Percentiles rank a stretch among this genome's conserved stretches.
phyloP scores from a whole-genome alignment of 2,888 invertebrate genomes.

The Drosophila mercatorum region DNA sequence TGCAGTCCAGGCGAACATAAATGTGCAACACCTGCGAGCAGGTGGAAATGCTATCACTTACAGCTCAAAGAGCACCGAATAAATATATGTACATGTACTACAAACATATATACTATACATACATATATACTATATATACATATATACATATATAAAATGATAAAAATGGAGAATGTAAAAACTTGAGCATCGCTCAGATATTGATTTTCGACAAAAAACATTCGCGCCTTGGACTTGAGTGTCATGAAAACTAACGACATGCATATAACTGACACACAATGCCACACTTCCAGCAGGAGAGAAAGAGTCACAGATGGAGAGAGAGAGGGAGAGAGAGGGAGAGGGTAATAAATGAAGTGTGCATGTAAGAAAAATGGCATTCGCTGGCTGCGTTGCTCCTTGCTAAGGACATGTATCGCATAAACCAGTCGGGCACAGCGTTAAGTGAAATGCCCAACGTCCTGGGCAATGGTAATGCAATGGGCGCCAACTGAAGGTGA shows the following conservation, averaged over 20 bases:
- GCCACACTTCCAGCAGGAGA: slow-evolving; percentile 27
- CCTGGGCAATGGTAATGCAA: slow-evolving; percentile 31
- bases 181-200: slow-evolving; percentile 53
- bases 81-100: slow-evolving; percentile 10
- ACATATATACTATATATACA: neutral
- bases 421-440: slow-evolving; percentile 26
- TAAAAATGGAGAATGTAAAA: slow-evolving; percentile 27
- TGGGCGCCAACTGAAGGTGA: neutral
- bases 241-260: slow-evolving; percentile 79
- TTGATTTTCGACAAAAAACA: slow-evolving; percentile 67
- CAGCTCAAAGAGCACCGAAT: slow-evolving; percentile 70
- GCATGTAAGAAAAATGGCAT: slow-evolving; percentile 72
- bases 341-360: slow-evolving; percentile 74
- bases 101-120: neutral
- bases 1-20: slow-evolving; percentile 23
- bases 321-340: neutral
- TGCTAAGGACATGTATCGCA: slow-evolving; percentile 36
- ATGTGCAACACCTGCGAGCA: slow-evolving; percentile 52
- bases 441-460: slow-evolving; percentile 69
- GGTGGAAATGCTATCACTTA: slow-evolving; percentile 67
- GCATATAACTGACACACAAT: slow-evolving; percentile 72
- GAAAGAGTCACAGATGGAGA: neutral
- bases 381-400: slow-evolving; percentile 34
- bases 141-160: neutral
- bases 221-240: slow-evolving; percentile 42